A percentile compares a stretch with the other conserved stretches of the same genome.
Conservation (phyloP, 2,113 vertebrate genomes). For the Corydoras sp. region DNA sequence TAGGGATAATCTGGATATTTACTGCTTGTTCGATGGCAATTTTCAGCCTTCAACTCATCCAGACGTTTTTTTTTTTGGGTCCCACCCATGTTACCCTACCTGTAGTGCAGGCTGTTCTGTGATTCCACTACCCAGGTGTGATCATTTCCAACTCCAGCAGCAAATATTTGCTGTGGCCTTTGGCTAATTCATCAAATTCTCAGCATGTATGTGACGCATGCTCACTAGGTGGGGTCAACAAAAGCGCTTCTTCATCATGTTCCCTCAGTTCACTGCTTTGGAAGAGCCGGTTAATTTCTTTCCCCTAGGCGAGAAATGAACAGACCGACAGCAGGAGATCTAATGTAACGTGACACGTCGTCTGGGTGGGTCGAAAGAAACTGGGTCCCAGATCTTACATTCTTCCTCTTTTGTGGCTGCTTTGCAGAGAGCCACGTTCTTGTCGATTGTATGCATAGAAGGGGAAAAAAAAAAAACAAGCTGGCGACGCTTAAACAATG, state of each 20-base stretch:
- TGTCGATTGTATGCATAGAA: no score
- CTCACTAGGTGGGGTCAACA: slow-evolving; percentile 50
- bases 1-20: no score
- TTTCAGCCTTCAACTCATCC: no score
- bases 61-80: no score
- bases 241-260: slow-evolving; percentile 16
- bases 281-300: slow-evolving; percentile 31
- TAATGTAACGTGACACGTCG: slow-evolving; percentile 40
- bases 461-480: neutral
- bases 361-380: slow-evolving; percentile 28
- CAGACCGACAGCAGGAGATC: slow-evolving; percentile 20
- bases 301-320: slow-evolving; percentile 23
- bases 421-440: neutral
- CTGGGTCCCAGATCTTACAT: slow-evolving; percentile 21
- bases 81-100: neutral
- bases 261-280: slow-evolving; percentile 6
- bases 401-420: slow-evolving; percentile 17
- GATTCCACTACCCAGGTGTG: slow-evolving; percentile 35
- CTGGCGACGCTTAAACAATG: slow-evolving; percentile 16
- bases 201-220: slow-evolving; percentile 51
- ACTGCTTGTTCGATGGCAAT: neutral
- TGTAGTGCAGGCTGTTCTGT: slow-evolving; percentile 6
- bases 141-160: slow-evolving; percentile 48
- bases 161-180: slow-evolving; percentile 62
- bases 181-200: slow-evolving; percentile 62